These are phyloP conservation scores for Chiloscyllium plagiosum DNA, from an alignment of 2,113 vertebrate genomes.

Conservation along the genomic window DNA sequence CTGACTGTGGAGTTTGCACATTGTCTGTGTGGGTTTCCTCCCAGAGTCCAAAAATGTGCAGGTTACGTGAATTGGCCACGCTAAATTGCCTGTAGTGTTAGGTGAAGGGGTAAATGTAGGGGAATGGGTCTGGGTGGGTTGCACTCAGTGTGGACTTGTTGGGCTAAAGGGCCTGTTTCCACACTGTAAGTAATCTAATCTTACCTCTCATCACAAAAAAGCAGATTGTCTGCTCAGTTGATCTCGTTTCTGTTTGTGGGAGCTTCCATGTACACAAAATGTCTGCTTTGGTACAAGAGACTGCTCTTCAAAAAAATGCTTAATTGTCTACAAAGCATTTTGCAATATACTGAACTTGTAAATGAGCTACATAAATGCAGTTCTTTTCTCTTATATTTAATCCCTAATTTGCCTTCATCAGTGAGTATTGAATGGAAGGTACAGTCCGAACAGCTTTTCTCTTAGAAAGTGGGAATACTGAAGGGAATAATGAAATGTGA, in stretches of 20 bases:
- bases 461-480: neutral
- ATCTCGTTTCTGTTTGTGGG: neutral
- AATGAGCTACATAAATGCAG: neutral
- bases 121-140: too few species aligned
- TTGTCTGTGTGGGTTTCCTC: too few species aligned
- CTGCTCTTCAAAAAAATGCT: neutral
- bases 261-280: too few species aligned
- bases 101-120: too few species aligned
- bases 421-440: neutral
- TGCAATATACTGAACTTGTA: neutral
- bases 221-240: neutral
- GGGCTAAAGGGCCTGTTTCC: too few species aligned
- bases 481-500: neutral
- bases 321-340: neutral
- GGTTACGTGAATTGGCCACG: too few species aligned
- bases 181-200: too few species aligned
- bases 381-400: neutral
- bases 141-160: too few species aligned
- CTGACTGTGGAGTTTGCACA: too few species aligned
- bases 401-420: neutral
- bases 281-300: neutral
- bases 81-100: too few species aligned
- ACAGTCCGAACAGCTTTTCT: neutral
- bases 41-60: too few species aligned
- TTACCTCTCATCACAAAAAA: neutral